phyloP scores from a whole-genome alignment of 2,113 vertebrate genomes.

The Anser brachyrhynchus region DNA sequence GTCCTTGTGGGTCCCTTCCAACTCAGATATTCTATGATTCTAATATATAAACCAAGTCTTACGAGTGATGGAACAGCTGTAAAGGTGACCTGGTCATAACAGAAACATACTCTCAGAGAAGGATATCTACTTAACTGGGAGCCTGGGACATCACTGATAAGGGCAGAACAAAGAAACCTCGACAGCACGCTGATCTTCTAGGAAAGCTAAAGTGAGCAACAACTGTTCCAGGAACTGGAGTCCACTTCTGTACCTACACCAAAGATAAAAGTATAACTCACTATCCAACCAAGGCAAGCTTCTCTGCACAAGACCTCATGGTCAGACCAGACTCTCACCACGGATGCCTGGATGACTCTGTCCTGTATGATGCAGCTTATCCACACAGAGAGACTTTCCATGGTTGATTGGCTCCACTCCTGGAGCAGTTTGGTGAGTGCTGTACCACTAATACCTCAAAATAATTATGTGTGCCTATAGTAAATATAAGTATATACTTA shows the following conservation, averaged over 20 bases:
- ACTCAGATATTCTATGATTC: too few species aligned
- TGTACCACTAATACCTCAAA: not conserved
- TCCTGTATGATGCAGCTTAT: fast-evolving
- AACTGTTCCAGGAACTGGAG: not conserved
- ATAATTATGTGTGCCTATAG: not conserved
- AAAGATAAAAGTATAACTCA: not conserved
- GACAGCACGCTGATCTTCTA: not conserved
- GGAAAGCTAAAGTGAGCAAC: not conserved
- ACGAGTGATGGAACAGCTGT: not conserved
- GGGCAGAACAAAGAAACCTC: not conserved
- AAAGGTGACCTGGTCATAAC: not conserved
- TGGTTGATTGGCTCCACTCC: not conserved
- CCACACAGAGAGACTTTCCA: not conserved
- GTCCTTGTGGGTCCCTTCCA: too few species aligned
- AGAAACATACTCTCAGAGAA: not conserved
- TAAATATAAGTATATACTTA: not conserved
- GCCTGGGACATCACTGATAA: not conserved
- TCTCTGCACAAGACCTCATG: not conserved
- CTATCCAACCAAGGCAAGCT: not conserved
- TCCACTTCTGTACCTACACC: not conserved
- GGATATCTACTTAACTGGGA: not conserved
- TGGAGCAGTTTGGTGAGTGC: not conserved
- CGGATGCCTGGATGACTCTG: fast-evolving
- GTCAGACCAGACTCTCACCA: not conserved
- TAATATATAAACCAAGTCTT: not conserved